These are phyloP conservation scores for Cariama cristata DNA, from an alignment of 2,113 vertebrate genomes.

Conservation along the genomic window DNA sequence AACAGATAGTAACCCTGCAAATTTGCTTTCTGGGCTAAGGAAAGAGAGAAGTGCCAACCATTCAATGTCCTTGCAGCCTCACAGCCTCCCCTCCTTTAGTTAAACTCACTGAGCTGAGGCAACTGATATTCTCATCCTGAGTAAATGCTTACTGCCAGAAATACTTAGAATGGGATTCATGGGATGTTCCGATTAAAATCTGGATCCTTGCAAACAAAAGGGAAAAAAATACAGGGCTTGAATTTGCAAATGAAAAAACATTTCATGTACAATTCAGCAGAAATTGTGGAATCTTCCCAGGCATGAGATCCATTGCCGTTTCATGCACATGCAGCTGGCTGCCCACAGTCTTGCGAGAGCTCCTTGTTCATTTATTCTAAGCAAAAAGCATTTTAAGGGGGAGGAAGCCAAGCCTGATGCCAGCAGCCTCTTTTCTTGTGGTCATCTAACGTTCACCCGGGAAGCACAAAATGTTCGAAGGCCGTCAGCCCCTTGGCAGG, in stretches of 20 bases:
- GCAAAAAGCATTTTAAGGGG: not conserved
- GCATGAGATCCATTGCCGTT: not conserved
- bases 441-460: not conserved
- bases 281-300: not conserved
- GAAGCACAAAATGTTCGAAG: fast-evolving
- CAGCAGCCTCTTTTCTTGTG: not conserved
- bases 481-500: not conserved
- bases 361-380: not conserved
- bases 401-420: not conserved
- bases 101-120: not conserved
- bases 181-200: conserved; percentile 6
- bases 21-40: not conserved
- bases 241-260: not conserved
- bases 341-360: not conserved
- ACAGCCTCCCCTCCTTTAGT: not conserved
- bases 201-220: not conserved
- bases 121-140: not conserved
- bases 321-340: not conserved
- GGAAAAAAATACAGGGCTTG: not conserved
- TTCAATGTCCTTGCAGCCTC: not conserved
- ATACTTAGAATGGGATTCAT: not conserved
- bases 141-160: not conserved
- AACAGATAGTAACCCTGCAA: not conserved
- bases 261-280: not conserved
- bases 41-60: not conserved